These are phyloP conservation scores for Gymnothorax javanicus DNA, from an alignment of 2,797 vertebrate genomes.

Conservation along the genomic window DNA sequence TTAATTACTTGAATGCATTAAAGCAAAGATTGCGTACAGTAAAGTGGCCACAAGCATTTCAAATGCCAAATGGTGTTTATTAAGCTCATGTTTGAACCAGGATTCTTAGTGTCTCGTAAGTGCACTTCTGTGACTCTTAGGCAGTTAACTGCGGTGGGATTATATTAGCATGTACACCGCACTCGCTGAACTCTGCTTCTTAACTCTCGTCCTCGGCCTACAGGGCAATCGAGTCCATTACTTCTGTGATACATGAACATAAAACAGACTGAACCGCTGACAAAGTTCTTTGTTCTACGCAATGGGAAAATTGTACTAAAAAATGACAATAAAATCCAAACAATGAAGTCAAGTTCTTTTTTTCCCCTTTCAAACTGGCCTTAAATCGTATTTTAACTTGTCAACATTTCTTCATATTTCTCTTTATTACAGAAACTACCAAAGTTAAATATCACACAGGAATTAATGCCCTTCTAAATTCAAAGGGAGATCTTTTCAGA, in stretches of 20 bases:
- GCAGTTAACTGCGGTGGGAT: conserved; percentile 32
- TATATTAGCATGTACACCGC: conserved; percentile 24
- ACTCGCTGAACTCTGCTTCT: not conserved
- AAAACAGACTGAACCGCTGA: not conserved
- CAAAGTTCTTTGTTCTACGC: not conserved
- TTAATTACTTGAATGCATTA: conserved; percentile 62
- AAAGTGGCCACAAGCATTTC: conserved; percentile 50
- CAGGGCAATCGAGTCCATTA: not conserved
- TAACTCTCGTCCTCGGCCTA: not conserved
- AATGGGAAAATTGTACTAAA: not conserved
- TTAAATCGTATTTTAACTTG: not conserved
- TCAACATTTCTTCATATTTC: not conserved
- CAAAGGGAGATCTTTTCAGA: not conserved
- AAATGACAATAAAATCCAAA: not conserved
- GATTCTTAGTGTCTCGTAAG: conserved; percentile 53
- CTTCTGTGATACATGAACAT: not conserved
- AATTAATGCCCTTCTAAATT: not conserved
- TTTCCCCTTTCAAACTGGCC: not conserved
- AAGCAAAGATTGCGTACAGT: conserved; percentile 59
- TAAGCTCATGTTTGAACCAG: conserved; percentile 56
- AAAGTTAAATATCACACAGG: not conserved
- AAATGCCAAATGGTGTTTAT: conserved; percentile 64
- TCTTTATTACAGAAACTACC: not conserved
- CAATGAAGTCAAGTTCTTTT: not conserved
- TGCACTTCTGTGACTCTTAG: conserved; percentile 39